Conservation (phyloP, 2,113 vertebrate genomes). For the human region DNA sequence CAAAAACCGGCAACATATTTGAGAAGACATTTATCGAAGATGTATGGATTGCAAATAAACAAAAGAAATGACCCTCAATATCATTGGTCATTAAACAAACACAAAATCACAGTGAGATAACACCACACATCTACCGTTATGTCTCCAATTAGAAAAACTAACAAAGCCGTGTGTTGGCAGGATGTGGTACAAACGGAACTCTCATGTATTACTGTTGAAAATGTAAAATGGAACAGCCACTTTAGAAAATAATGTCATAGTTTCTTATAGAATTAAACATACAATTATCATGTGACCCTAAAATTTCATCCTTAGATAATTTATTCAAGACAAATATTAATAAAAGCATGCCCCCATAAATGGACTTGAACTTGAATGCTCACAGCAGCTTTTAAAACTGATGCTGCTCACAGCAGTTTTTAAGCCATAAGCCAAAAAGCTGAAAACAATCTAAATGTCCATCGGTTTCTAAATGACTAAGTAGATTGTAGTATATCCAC, state of each 20-base stretch:
- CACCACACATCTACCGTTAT: neutral
- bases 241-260: neutral
- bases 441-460: neutral
- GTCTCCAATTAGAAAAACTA: neutral
- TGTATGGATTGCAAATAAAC: neutral
- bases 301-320: neutral
- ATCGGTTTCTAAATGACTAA: neutral
- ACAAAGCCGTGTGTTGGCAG: neutral
- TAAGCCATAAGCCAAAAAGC: neutral
- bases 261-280: neutral
- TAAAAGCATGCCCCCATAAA: neutral
- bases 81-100: neutral
- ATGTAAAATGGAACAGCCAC: neutral
- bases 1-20: neutral
- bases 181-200: neutral
- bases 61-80: neutral
- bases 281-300: neutral
- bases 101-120: neutral
- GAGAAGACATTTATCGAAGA: constrained; percentile 14
- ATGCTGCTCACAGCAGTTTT: too few species aligned
- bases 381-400: neutral
- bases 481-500: neutral
- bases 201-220: neutral
- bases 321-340: neutral
- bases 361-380: neutral